These are phyloP conservation scores for Ageneiosus marmoratus DNA, from an alignment of 2,113 vertebrate species.

Conservation along the genomic window DNA sequence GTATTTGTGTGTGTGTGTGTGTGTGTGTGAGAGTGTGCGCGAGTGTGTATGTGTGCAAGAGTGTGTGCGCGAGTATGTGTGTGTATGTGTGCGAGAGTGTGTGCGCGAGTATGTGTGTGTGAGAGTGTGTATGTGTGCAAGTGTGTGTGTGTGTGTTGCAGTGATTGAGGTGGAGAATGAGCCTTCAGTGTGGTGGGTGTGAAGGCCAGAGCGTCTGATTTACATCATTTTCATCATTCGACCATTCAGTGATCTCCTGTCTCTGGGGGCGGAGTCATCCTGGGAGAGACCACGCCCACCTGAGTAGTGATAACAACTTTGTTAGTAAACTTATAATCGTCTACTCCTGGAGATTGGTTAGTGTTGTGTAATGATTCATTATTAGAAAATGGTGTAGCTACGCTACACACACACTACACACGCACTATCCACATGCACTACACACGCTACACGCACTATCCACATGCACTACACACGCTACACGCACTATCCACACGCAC, in stretches of 20 bases:
- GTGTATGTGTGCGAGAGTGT: neutral
- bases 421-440: neutral
- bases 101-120: neutral
- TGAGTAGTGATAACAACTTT: neutral
- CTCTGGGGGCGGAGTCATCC: neutral
- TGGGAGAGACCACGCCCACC: neutral
- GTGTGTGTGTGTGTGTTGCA: neutral
- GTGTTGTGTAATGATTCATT: neutral
- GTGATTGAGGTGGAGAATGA: neutral
- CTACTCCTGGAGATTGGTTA: neutral
- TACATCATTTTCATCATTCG: neutral
- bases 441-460: too few relatives aligned
- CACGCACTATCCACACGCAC: neutral
- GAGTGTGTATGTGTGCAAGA: too few relatives aligned
- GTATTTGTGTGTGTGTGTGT: neutral
- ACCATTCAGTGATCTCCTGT: neutral
- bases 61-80: neutral
- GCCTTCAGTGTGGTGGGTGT: neutral
- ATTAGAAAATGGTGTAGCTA: neutral
- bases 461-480: too few relatives aligned
- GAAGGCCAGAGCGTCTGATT: neutral
- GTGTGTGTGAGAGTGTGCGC: neutral
- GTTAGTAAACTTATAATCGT: neutral
- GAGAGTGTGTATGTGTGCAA: neutral
- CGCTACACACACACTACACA: neutral